A percentile compares a stretch with the other conserved stretches of the same genome.
These are phyloP conservation scores for Ageneiosus marmoratus DNA, from an alignment of 2,113 vertebrate genomes.

Conservation along the genomic window DNA sequence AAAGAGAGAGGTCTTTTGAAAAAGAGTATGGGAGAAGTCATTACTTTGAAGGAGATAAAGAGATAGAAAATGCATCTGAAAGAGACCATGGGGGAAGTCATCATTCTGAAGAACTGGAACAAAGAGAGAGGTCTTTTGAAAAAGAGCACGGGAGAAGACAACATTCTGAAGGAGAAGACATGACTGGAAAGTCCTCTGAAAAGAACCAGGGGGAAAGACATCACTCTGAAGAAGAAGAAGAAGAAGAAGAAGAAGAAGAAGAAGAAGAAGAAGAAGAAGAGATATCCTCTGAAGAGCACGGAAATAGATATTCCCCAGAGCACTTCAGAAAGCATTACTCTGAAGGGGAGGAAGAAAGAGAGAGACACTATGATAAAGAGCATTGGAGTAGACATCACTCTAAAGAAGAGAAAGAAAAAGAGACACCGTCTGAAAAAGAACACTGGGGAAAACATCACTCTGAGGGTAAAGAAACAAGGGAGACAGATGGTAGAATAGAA, in stretches of 20 bases:
- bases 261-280: too few relatives aligned
- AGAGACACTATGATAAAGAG: not conserved
- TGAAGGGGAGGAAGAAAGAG: not conserved
- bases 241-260: not conserved
- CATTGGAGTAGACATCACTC: not conserved
- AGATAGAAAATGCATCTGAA: not conserved
- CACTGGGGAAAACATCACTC: not conserved
- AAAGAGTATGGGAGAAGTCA: not conserved
- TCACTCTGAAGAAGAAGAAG: not conserved
- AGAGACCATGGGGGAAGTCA: not conserved
- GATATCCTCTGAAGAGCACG: not conserved
- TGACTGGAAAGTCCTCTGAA: not conserved
- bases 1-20: not conserved
- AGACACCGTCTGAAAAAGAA: not conserved
- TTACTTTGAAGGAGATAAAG: not conserved
- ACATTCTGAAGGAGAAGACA: not conserved
- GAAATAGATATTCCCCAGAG: not conserved
- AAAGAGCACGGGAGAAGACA: not conserved
- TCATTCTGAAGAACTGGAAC: constrained; percentile 1
- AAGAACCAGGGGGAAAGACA: not conserved
- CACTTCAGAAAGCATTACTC: too few relatives aligned
- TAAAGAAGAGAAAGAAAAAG: too few relatives aligned
- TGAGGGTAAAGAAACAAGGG: not conserved
- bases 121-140: not conserved
- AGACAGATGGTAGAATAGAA: constrained; percentile 27